Base-by-base conservation (phyloP, 2,888 invertebrate genomes). In the Laothoe populi region DNA sequence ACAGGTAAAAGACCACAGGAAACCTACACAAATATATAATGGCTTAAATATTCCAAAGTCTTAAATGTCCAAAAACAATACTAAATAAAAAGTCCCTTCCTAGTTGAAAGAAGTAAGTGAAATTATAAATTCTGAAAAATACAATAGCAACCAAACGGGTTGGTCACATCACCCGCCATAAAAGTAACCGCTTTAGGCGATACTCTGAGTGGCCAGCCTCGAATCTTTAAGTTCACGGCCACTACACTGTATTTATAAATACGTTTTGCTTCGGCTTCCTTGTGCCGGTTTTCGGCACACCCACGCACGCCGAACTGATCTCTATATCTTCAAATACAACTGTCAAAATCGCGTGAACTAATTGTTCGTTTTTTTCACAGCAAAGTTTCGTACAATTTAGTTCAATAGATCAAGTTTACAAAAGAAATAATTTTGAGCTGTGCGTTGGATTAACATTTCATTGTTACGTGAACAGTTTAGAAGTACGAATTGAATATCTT, bases 211-310 rank as follows among this genome's bases (percentile, higher is more conserved):
- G 81, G 78, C 79, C 79, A 77, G 77, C 79, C 82, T 83, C 78
- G 71, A 79, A 75, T 74, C 77, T 75, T 80, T 82, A 88, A 89
- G 89, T 89, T 90, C 90, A 89, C 87, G 89, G 89, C 73, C 84
- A 80, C 69, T 70, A 71, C 83, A 82, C 79, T 81, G 80, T 84
- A 83, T 84, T 79, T 79, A 80, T 79, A 81, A 80, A 81, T 82
- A 81, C 79, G 81, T 76, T 80, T 78, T 73, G 71, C 77, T 77
- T 79, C 72, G 69, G 83, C 86, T 89, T 90, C 88, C 89, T 86
- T 81, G 73, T 86, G 77, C 79, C 74, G 73, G 76, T 75, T 58
- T 62, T 19, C 19, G 35, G 19, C 35, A 19, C 53, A 11, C 53
- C 53, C 35, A 53, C 35, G 19, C 53, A 53, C 19, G 19, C 53